A percentile compares a stretch with the other conserved stretches of the same genome.
Conservation (phyloP, 1,140 invertebrate genomes). For the Lamellibrachia luymesi region DNA sequence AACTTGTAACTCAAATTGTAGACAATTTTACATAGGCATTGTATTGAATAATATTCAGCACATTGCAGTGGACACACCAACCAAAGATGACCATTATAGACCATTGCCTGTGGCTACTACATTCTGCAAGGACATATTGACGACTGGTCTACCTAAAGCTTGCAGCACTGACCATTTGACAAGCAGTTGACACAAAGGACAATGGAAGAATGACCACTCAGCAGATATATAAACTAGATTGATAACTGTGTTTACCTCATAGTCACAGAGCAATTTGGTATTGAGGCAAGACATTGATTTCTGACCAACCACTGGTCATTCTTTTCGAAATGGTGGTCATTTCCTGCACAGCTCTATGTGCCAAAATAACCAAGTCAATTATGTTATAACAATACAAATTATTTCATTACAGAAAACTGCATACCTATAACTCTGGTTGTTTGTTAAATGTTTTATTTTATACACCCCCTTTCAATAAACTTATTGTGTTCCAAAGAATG, state of each 20-base stretch:
- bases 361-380: background rate
- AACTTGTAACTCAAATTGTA: too few species aligned
- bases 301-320: background rate
- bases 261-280: background rate
- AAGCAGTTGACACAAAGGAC: background rate
- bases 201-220: background rate
- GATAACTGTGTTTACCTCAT: background rate
- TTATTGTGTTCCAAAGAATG: too few species aligned
- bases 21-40: background rate
- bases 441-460: too few species aligned
- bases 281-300: background rate
- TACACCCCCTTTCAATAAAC: too few species aligned
- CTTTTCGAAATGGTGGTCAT: background rate
- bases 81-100: background rate
- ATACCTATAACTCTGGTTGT: too few species aligned
- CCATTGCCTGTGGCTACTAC: background rate
- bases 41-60: background rate
- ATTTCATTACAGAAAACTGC: background rate
- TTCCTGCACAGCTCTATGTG: background rate
- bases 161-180: background rate
- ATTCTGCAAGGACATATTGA: background rate
- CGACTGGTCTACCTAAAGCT: background rate
- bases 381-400: background rate
- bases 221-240: background rate
- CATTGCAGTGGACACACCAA: background rate